Conservation (phyloP, 2,888 invertebrate species). For the Noctua janthina region DNA sequence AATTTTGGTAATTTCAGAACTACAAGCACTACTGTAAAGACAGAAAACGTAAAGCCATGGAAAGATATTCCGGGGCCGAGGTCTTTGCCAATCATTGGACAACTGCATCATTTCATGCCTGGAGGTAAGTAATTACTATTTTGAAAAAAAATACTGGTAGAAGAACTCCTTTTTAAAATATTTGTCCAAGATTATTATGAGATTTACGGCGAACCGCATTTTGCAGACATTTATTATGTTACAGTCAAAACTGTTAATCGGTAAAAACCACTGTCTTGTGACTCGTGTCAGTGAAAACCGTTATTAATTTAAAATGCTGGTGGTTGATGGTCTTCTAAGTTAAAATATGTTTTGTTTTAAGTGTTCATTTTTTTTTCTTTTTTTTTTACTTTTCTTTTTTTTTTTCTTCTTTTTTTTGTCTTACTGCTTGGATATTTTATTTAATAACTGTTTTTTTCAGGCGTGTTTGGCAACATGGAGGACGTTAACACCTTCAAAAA, state of each 20-base stretch:
- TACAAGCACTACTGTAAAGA: conserved; percentile 28
- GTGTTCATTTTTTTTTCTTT: neutral
- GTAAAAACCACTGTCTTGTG: no score
- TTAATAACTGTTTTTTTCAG: conserved; percentile 4
- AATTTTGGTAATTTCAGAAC: conserved; percentile 19
- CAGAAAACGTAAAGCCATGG: conserved; percentile 67
- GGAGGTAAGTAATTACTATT: conserved; percentile 70
- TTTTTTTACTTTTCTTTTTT: neutral
- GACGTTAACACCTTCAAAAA: conserved; percentile 4
- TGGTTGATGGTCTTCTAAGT: neutral
- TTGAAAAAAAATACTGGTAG: neutral
- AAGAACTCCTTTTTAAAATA: neutral
- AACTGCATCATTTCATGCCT: conserved; percentile 73
- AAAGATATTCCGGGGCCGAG: conserved; percentile 87
- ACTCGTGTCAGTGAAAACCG: no score
- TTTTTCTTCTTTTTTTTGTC: neutral
- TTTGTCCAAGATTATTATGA: no score
- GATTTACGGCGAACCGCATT: no score
- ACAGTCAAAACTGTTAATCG: no score
- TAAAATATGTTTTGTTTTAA: neutral
- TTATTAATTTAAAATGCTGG: no score
- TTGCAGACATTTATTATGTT: no score
- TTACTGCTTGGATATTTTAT: neutral
- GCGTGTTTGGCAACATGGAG: conserved; percentile 11
- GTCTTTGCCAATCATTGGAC: conserved; percentile 83